Conservation (phyloP, 2,113 vertebrate species). For the Progne subis region DNA sequence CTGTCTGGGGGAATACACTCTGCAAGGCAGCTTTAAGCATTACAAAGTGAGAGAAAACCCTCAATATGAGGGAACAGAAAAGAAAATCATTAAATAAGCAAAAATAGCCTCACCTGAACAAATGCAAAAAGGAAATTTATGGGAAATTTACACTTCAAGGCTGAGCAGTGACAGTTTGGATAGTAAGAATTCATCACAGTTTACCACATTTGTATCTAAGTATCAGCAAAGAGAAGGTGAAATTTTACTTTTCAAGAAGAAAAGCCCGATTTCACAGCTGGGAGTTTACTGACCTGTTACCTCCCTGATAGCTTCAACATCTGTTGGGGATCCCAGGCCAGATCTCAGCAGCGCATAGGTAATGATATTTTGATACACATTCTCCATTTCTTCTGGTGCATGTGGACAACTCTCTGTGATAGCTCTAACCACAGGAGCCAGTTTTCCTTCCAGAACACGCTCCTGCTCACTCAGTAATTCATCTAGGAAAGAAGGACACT, state of each 20-base stretch:
- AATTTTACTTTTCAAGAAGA: background rate
- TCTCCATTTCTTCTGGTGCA: constrained; percentile 74
- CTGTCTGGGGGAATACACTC: constrained; percentile 86
- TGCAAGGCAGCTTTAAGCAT: constrained; percentile 85
- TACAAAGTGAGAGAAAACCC: background rate
- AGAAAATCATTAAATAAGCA: background rate
- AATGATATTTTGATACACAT: constrained; percentile 79
- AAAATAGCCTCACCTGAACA: background rate
- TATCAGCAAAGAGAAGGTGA: background rate
- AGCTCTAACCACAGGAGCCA: constrained; percentile 78
- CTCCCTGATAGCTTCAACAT: constrained; percentile 78
- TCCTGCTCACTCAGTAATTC: constrained; percentile 85
- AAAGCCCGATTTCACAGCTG: background rate
- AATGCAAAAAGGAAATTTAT: background rate
- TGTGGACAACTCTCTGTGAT: constrained; percentile 80
- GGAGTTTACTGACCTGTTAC: constrained; percentile 73
- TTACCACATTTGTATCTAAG: background rate
- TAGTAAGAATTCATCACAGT: background rate
- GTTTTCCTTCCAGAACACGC: constrained; percentile 71
- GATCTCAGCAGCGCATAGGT: constrained; percentile 82
- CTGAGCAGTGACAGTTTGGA: background rate
- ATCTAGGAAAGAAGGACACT: constrained; percentile 62
- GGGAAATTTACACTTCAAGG: background rate
- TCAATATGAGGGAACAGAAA: background rate
- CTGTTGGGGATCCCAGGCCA: constrained; percentile 76